Base-by-base conservation (phyloP, 2,113 vertebrate species). In the mouse (Mus musculus) region DNA sequence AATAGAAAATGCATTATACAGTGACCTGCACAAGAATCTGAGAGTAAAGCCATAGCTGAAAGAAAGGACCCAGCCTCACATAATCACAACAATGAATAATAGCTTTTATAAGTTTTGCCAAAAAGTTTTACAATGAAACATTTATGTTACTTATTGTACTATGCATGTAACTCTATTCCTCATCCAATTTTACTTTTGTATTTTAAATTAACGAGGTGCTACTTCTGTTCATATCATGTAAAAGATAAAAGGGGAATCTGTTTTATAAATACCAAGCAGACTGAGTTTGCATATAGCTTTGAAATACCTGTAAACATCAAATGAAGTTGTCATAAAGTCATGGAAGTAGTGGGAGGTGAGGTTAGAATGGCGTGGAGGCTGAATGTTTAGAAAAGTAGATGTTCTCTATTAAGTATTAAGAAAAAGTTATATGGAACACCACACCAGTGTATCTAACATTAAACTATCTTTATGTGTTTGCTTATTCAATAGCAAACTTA, bases 391-490 rank as follows among this genome's bases (percentile, higher is more conserved):
- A 87, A 96, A 71, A 93, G 42, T 85, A 88, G 94, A 28, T 33
- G 73, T 93, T 63, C 39, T 22, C 65, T 75, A 81, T 88, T 95
- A 9, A 65, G 17, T 73, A 95, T 92, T 95, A 54, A 4, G 4
- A 42, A 12, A 67, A 59, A 73, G 63, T 94, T 65, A 56, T 89
- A 42, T 89, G 54, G 30, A 89, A 42, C 42, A 42, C 42, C 42
- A 14, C 46, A 95, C 49, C 52, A 96, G 42, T 85, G 56, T 95
- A 73, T 67, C 46, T 54, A 91, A 85, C 67, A 95, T 33, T 94
- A 95, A 96, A 12, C 52, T 92, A 93, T 88, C 81, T 85, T 95
- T 56, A 96, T 94, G 61, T 54, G 96, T 54, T 91, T n/a, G 28
- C 22, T 94, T 59, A 56, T 90, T 95, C 76, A 72, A 56, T 81